Evolutionary conservation across 2,797 vertebrate species (phyloP), one percentile per base, ranked within the genome.

Genomic region (Galagoides demidoff): DNA sequence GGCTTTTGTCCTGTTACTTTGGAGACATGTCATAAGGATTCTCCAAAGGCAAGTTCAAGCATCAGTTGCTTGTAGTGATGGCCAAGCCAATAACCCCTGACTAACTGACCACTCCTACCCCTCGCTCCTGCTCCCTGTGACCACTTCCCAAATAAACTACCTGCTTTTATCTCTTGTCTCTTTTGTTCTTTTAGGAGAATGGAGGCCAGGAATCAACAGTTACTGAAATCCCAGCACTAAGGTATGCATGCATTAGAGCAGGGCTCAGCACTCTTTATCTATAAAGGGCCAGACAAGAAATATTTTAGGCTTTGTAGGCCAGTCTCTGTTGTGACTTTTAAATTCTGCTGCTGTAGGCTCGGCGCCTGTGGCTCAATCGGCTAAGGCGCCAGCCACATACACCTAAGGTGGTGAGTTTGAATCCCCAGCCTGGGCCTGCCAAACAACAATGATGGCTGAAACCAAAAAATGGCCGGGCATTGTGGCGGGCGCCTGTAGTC

Each of bases 251-350:
- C 79, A 45, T 74, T 43, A 70, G 25, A 78, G 29, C 31, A 89
- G 25, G 71, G 39, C 22, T 39, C 82, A 87, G 16, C 64, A 45
- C 3, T 17, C 1, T n/a, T 96, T 95, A 70, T 59, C 64, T 88
- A 68, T 49, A 27, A 85, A 87, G 22, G 19, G 37, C 63, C 81
- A 68, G 37, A 70, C 55, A 71, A 92, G 66, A 95, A 71, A 71
- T 92, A 83, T 89, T 93, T 95, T 49, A 52, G 76, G 66, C 7
- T 95, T 93, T 74, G 49, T 5, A 95, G 49, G 23, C 70, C 70
- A 91, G 57, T 85, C 73, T 63, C 59, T 83, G 5, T 52, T 10
- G 43, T 13, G 87, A 52, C 52, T 70, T 96, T 55, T 95, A 7
- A 49, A 1, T 84, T 95, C n/a, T 76, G 37, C n/a, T n/a, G n/a